Conservation (phyloP, 2,113 vertebrate species). For the Oxyura jamaicensis region DNA sequence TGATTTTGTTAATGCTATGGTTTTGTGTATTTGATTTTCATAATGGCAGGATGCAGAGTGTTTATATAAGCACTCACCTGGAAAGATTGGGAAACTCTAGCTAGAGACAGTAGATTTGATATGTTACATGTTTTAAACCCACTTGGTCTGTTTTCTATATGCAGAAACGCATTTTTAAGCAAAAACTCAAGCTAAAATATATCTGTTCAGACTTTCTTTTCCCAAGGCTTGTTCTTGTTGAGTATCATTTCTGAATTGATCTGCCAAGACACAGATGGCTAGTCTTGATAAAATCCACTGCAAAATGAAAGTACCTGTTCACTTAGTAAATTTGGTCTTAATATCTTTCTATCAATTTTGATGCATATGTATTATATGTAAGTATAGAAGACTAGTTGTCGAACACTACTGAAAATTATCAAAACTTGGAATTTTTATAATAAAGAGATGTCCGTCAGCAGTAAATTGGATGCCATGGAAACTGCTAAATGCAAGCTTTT, state of each 20-base stretch:
- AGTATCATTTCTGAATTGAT: not conserved
- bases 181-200: not conserved
- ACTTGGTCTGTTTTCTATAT: not conserved
- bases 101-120: not conserved
- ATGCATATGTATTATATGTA: not conserved
- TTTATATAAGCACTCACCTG: not conserved
- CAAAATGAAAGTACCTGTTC: not conserved
- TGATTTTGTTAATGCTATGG: not conserved
- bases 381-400: not conserved
- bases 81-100: not conserved
- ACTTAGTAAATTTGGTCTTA: not conserved
- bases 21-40: not conserved
- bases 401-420: not conserved
- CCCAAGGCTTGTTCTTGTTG: not conserved
- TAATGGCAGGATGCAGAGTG: not conserved
- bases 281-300: not conserved
- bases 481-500: not conserved
- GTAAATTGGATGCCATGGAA: not conserved
- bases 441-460: not conserved
- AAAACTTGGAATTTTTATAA: too few species aligned
- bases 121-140: not conserved
- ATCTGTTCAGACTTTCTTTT: not conserved
- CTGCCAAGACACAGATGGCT: not conserved
- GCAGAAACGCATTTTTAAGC: not conserved
- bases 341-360: not conserved